Evolutionary conservation across 2,888 invertebrate genomes (phyloP).

Genomic region (Lochmaea capreae): DNA sequence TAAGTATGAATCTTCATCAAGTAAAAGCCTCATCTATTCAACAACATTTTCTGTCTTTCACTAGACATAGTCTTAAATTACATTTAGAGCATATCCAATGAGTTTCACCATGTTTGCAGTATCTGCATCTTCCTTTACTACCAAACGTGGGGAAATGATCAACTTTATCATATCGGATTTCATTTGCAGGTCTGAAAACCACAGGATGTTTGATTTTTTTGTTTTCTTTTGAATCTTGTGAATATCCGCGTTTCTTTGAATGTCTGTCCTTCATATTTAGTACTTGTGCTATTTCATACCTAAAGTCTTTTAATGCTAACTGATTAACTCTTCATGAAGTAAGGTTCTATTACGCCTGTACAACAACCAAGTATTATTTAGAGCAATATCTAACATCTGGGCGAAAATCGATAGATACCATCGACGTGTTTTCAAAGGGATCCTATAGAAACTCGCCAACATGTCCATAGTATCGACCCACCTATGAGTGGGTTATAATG

Average conservation of each 20-base stretch:
- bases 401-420: conserved; percentile 26
- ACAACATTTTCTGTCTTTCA: conserved; percentile 16
- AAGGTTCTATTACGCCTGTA: conserved; percentile 18
- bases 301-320: conserved; percentile 9
- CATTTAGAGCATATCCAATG: conserved; percentile 10
- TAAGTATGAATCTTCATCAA: no score
- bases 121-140: conserved; percentile 14
- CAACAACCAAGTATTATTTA: conserved; percentile 35
- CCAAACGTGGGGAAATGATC: conserved; percentile 5
- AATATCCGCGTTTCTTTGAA: conserved; percentile 4
- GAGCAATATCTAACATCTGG: conserved; percentile 27
- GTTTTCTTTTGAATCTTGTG: conserved; percentile 2
- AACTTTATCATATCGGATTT: conserved; percentile 14
- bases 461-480: conserved; percentile 29
- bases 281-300: background rate
- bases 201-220: conserved; percentile 5
- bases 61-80: background rate
- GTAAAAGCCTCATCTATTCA: no score
- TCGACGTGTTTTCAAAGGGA: conserved; percentile 28
- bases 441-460: conserved; percentile 26
- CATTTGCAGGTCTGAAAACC: conserved; percentile 9
- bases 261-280: background rate
- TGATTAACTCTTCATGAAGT: background rate
- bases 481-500: conserved; percentile 35
- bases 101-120: conserved; percentile 20